Conservation (phyloP, 2,888 invertebrate species). For the Suillia variegata region DNA sequence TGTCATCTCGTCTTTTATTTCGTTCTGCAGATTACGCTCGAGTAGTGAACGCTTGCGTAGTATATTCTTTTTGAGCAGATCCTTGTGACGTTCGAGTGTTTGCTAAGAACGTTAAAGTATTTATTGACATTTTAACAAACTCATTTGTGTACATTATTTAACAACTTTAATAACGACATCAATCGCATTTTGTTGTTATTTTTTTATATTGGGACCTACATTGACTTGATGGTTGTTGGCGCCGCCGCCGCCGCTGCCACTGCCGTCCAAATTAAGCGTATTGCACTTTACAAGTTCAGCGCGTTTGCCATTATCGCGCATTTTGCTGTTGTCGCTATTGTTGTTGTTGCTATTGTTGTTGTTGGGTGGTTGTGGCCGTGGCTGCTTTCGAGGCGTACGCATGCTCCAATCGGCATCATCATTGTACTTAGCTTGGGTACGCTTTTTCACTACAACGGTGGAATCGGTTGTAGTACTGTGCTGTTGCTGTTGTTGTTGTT, state of each 20-base stretch:
- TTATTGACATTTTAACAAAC: constrained; percentile 40
- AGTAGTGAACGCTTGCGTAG: constrained; percentile 86
- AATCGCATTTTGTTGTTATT: too few relatives aligned
- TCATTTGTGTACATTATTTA: constrained; percentile 4
- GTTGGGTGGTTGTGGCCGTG: too few relatives aligned
- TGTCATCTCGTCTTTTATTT: constrained; percentile 84
- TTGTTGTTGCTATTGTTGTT: too few relatives aligned
- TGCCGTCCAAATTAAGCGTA: too few relatives aligned
- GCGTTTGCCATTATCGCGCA: constrained; percentile 8
- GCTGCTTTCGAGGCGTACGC: constrained; percentile 32
- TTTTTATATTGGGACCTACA: too few relatives aligned
- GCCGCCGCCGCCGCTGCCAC: too few relatives aligned
- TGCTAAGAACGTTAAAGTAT: constrained; percentile 72
- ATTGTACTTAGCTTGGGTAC: constrained; percentile 15
- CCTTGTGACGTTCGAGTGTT: constrained; percentile 82
- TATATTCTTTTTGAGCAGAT: constrained; percentile 90
- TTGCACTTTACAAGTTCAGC: neutral
- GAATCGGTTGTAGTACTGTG: neutral
- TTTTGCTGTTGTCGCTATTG: neutral
- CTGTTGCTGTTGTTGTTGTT: neutral
- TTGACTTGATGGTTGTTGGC: neutral
- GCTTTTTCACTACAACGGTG: constrained; percentile 6
- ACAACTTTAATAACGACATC: neutral
- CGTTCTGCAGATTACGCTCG: constrained; percentile 86
- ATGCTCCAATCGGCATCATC: constrained; percentile 43